Evolutionary conservation across 2,113 vertebrate species (phyloP).

Genomic region (Ranitomeya variabilis): DNA sequence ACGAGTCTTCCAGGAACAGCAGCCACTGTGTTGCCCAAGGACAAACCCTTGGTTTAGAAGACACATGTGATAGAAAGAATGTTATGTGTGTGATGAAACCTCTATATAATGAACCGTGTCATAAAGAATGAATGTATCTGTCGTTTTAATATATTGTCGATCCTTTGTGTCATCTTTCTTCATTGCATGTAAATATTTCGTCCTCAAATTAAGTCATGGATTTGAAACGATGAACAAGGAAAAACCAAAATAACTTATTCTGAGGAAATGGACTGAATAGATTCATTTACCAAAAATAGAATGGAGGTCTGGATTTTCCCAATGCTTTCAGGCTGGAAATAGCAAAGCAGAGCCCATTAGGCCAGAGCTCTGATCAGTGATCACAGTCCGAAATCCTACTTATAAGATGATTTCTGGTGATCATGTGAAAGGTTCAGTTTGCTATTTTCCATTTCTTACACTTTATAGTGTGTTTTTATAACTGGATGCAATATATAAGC

Average conservation of each 20-base stretch:
- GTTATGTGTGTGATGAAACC: neutral
- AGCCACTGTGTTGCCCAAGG: neutral
- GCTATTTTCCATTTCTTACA: too few species aligned
- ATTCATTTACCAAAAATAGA: too few species aligned
- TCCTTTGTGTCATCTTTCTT: neutral
- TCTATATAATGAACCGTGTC: conserved; percentile 10
- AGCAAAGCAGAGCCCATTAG: too few species aligned
- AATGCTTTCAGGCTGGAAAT: too few species aligned
- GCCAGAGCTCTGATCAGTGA: too few species aligned
- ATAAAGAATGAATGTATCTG: neutral
- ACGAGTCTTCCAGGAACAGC: conserved; percentile 8
- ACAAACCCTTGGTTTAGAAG: neutral
- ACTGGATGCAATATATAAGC: too few species aligned
- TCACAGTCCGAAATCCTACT: too few species aligned
- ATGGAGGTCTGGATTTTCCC: too few species aligned
- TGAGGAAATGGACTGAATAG: too few species aligned
- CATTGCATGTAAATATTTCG: neutral
- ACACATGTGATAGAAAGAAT: neutral
- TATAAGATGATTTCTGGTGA: too few species aligned
- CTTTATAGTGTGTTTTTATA: too few species aligned
- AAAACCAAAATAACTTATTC: neutral
- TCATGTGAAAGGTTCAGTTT: too few species aligned
- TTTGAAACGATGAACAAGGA: neutral
- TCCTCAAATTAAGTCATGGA: neutral
- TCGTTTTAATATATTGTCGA: neutral